These are phyloP conservation scores for Erythrocercus mccallii DNA, from an alignment of 2,113 vertebrate genomes.

Conservation along the genomic window DNA sequence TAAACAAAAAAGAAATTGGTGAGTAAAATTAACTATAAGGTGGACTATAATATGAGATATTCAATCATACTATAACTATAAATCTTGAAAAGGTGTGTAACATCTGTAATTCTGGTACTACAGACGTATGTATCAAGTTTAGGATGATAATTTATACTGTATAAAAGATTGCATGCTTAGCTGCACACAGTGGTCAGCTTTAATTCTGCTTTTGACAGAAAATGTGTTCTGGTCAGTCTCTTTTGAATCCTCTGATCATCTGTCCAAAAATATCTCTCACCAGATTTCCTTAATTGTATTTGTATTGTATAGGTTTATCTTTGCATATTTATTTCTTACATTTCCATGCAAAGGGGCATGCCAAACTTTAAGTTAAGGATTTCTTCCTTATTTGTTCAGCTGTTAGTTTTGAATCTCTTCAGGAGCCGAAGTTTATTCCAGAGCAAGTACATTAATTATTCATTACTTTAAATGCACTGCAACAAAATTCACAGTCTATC, in stretches of 20 bases:
- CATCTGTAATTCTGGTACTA: not conserved
- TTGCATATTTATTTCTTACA: not conserved
- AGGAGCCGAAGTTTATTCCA: not conserved
- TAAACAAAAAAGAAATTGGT: not conserved
- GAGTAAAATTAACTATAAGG: accelerated
- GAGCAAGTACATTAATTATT: not conserved
- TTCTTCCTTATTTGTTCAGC: not conserved
- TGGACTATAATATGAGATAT: not conserved
- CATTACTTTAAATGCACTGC: not conserved
- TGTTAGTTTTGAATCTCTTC: not conserved
- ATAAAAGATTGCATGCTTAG: not conserved
- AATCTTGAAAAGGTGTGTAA: not conserved
- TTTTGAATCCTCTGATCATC: not conserved
- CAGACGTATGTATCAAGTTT: not conserved
- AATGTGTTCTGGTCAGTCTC: not conserved
- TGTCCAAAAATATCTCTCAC: not conserved
- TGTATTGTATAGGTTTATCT: not conserved
- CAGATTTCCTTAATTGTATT: not conserved
- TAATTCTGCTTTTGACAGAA: not conserved
- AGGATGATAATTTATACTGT: not conserved
- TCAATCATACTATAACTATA: not conserved
- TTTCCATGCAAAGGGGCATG: not conserved
- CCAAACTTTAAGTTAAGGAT: not conserved
- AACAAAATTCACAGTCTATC: not conserved
- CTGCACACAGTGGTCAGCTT: not conserved